A percentile compares a stretch with the other conserved stretches of the same genome.
Conservation (phyloP, 2,113 vertebrate genomes). For the Redunca redunca region DNA sequence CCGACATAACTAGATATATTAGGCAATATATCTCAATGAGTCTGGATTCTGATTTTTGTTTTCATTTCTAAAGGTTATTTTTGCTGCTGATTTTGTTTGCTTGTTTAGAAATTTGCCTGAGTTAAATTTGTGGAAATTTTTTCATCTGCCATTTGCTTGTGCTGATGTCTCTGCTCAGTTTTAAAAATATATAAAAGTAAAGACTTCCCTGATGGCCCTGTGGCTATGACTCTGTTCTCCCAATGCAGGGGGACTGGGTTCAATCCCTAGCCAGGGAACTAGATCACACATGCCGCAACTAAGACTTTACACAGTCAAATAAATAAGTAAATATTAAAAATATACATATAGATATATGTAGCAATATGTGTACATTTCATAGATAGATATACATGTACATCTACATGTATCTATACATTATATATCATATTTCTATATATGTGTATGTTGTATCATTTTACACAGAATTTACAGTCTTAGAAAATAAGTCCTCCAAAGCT, state of each 20-base stretch:
- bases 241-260: neutral
- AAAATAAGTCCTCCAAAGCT: conserved; percentile 12
- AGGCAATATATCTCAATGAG: neutral
- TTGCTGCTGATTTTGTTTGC: neutral
- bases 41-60: neutral
- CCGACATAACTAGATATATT: neutral
- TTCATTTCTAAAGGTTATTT: neutral
- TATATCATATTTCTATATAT: neutral
- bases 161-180: neutral
- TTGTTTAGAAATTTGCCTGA: neutral
- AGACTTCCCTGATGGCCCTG: neutral
- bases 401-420: neutral
- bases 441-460: conserved; percentile 1
- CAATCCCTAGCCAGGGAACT: neutral
- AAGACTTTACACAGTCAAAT: rapidly evolving
- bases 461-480: neutral
- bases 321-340: neutral
- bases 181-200: neutral
- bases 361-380: neutral
- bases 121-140: neutral
- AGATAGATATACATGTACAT: neutral
- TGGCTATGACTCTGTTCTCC: neutral
- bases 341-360: neutral
- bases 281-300: neutral
- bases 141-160: neutral